Evolutionary conservation across 1,140 invertebrate species (phyloP).

Genomic region (Papilio polyxenes): DNA sequence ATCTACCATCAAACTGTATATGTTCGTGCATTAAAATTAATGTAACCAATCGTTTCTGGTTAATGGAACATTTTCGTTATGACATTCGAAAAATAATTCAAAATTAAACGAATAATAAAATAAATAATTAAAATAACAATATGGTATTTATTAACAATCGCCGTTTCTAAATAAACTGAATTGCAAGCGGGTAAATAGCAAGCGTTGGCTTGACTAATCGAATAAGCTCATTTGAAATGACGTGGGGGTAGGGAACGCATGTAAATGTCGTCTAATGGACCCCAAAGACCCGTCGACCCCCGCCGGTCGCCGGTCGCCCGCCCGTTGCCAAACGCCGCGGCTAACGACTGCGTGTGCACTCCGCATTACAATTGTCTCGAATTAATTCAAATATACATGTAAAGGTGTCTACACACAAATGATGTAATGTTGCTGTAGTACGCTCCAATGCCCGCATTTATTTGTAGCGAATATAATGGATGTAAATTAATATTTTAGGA

Average conservation of each 20-base stretch:
- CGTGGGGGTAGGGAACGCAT: constrained; percentile 11
- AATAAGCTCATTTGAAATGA: constrained; percentile 22
- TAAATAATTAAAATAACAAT: background rate
- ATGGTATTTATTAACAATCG: background rate
- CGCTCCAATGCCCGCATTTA: background rate
- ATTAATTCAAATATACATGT: constrained; percentile 21
- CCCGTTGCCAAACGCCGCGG: constrained; percentile 13
- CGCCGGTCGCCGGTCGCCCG: background rate
- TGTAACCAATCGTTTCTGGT: background rate
- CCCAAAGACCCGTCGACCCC: background rate
- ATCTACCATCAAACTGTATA: background rate
- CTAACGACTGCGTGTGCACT: constrained; percentile 21
- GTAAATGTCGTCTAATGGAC: constrained; percentile 25
- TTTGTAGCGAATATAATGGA: too few species aligned
- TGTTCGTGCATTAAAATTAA: background rate
- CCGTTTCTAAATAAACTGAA: background rate
- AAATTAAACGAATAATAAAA: background rate
- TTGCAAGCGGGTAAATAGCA: constrained; percentile 9
- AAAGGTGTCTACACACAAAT: constrained; percentile 11
- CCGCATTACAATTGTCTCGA: constrained; percentile 24
- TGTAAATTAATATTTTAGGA: too few species aligned
- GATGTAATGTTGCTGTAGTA: background rate
- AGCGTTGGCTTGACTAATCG: constrained; percentile 15
- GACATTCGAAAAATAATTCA: background rate
- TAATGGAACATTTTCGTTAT: background rate